Evolutionary conservation across 2,888 invertebrate species (phyloP).

Genomic region (Serripes groenlandicus): DNA sequence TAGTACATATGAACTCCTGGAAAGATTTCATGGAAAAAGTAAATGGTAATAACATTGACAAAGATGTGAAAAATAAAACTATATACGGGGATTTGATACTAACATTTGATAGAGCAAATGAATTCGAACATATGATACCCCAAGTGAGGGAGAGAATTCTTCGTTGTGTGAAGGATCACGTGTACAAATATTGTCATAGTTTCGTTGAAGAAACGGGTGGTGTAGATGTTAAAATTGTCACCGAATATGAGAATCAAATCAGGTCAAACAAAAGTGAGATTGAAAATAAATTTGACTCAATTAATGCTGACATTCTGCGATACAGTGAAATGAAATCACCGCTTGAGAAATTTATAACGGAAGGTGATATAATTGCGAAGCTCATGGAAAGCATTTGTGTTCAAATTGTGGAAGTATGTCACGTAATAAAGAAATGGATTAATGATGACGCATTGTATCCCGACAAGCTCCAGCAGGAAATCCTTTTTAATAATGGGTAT

Average conservation of each 20-base stretch:
- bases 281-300: slow-evolving; percentile 69
- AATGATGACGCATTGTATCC: slow-evolving; percentile 75
- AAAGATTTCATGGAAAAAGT: slow-evolving; percentile 71
- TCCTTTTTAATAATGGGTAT: slow-evolving; percentile 73
- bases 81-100: slow-evolving; percentile 66
- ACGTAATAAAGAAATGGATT: slow-evolving; percentile 75
- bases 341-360: slow-evolving; percentile 71
- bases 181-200: slow-evolving; percentile 77
- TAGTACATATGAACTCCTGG: slow-evolving; percentile 67
- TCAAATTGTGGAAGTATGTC: slow-evolving; percentile 73
- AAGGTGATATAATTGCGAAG: slow-evolving; percentile 67
- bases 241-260: slow-evolving; percentile 73
- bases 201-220: slow-evolving; percentile 75
- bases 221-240: slow-evolving; percentile 70
- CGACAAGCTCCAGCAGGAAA: slow-evolving; percentile 75
- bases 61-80: slow-evolving; percentile 50
- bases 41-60: slow-evolving; percentile 57
- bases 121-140: slow-evolving; percentile 74
- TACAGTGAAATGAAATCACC: slow-evolving; percentile 75
- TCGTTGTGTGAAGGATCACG: slow-evolving; percentile 72
- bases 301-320: slow-evolving; percentile 73
- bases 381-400: slow-evolving; percentile 77
- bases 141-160: slow-evolving; percentile 68
- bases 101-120: slow-evolving; percentile 72
- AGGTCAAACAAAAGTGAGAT: slow-evolving; percentile 68